phyloP scores from a whole-genome alignment of 2,888 invertebrate species.

The Amphipyra tragopoginis region DNA sequence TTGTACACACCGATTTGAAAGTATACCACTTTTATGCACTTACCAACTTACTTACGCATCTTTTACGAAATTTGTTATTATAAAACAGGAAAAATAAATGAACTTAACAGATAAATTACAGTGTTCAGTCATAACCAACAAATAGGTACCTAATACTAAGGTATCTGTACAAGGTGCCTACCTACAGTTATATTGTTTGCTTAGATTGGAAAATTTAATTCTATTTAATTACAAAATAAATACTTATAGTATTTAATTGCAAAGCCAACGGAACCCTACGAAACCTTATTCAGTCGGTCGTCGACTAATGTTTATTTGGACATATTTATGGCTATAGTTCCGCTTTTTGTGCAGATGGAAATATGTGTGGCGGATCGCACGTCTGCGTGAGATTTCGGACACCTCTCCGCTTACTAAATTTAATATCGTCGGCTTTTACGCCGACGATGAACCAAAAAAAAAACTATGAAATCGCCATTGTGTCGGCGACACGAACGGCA shows the following conservation, averaged over 20 bases:
- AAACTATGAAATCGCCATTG: slow-evolving; percentile 88
- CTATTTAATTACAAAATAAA: slow-evolving; percentile 12
- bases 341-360: slow-evolving; percentile 89
- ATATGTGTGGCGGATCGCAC: slow-evolving; percentile 91
- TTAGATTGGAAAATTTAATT: not conserved
- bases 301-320: slow-evolving; percentile 89
- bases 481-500: slow-evolving; percentile 88
- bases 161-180: too few relatives aligned
- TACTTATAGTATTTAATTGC: slow-evolving; percentile 59
- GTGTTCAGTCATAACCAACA: too few relatives aligned
- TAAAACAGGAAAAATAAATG: too few relatives aligned
- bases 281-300: slow-evolving; percentile 79
- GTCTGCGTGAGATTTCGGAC: slow-evolving; percentile 90
- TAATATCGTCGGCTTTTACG: slow-evolving; percentile 88
- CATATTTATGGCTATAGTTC: slow-evolving; percentile 91
- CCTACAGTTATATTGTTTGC: not conserved
- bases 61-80: not conserved
- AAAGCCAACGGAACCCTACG: slow-evolving; percentile 76
- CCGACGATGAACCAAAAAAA: slow-evolving; percentile 82
- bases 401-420: slow-evolving; percentile 90
- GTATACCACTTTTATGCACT: too few relatives aligned
- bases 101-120: too few relatives aligned
- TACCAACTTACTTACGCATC: too few relatives aligned
- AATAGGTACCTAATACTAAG: too few relatives aligned
- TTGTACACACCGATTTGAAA: too few relatives aligned